Percentiles rank a stretch among this genome's conserved stretches.
phyloP scores from a whole-genome alignment of 2,888 invertebrate genomes.

The Chymomyza amoena region DNA sequence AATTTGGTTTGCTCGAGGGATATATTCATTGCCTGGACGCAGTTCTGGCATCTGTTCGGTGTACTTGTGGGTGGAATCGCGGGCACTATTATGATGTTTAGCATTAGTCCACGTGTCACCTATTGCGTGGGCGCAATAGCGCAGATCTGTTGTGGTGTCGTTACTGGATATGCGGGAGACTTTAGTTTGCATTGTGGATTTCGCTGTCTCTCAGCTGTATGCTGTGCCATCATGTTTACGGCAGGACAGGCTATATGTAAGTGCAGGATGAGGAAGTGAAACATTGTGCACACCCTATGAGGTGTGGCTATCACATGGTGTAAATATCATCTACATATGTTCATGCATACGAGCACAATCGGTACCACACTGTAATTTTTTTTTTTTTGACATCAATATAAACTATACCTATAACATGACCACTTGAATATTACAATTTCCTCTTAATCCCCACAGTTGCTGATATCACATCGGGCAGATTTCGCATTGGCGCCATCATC shows the following conservation, averaged over 20 bases:
- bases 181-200: slow-evolving; percentile 78
- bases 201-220: slow-evolving; percentile 78
- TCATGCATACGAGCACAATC: no score
- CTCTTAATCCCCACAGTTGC: slow-evolving; percentile 63
- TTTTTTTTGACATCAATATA: no score
- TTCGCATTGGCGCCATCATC: slow-evolving; percentile 76
- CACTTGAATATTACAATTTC: background rate
- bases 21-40: slow-evolving; percentile 79
- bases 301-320: no score
- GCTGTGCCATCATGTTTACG: slow-evolving; percentile 79
- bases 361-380: no score
- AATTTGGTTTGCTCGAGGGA: slow-evolving; percentile 78
- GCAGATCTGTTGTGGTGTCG: slow-evolving; percentile 77
- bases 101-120: slow-evolving; percentile 77
- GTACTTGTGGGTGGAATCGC: slow-evolving; percentile 78
- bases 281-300: no score
- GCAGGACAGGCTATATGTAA: slow-evolving; percentile 79
- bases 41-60: slow-evolving; percentile 79
- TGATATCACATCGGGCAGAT: slow-evolving; percentile 78
- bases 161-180: slow-evolving; percentile 77
- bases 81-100: slow-evolving; percentile 77
- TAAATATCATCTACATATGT: no score
- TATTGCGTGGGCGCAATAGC: slow-evolving; percentile 77
- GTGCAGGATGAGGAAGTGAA: no score
- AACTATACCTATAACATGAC: no score